These are phyloP conservation scores for Plusia festucae DNA, from an alignment of 2,888 invertebrate species.

Conservation along the genomic window DNA sequence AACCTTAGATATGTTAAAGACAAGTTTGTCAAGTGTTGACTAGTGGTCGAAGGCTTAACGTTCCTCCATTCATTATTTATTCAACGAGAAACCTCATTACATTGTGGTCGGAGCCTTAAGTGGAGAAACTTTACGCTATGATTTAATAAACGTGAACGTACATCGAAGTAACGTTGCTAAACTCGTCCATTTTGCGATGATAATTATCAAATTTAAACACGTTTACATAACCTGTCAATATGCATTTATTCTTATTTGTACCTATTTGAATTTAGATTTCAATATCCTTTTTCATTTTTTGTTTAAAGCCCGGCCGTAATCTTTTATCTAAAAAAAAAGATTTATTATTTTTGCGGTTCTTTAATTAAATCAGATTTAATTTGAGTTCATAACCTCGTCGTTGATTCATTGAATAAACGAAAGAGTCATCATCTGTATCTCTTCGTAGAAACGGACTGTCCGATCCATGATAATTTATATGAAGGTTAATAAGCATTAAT, in stretches of 20 bases:
- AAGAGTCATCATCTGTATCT: background rate
- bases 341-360: background rate
- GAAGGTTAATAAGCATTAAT: background rate
- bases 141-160: slow-evolving; percentile 64
- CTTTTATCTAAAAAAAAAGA: background rate
- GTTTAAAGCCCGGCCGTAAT: too few relatives aligned
- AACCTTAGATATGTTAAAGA: slow-evolving; percentile 54
- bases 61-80: slow-evolving; percentile 72
- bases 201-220: slow-evolving; percentile 47
- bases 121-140: slow-evolving; percentile 70
- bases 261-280: too few relatives aligned
- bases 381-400: background rate
- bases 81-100: slow-evolving; percentile 72
- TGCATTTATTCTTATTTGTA: too few relatives aligned
- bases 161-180: slow-evolving; percentile 34
- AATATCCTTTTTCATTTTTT: too few relatives aligned
- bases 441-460: background rate
- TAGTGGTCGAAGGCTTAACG: slow-evolving; percentile 56
- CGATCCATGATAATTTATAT: background rate
- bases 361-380: background rate
- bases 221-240: background rate
- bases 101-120: slow-evolving; percentile 68
- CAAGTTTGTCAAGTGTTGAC: slow-evolving; percentile 58
- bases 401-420: slow-evolving; percentile 1
- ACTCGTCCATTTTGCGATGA: slow-evolving; percentile 29